Evolutionary conservation across 2,113 vertebrate genomes (phyloP).

Genomic region (Embiotoca jacksoni): DNA sequence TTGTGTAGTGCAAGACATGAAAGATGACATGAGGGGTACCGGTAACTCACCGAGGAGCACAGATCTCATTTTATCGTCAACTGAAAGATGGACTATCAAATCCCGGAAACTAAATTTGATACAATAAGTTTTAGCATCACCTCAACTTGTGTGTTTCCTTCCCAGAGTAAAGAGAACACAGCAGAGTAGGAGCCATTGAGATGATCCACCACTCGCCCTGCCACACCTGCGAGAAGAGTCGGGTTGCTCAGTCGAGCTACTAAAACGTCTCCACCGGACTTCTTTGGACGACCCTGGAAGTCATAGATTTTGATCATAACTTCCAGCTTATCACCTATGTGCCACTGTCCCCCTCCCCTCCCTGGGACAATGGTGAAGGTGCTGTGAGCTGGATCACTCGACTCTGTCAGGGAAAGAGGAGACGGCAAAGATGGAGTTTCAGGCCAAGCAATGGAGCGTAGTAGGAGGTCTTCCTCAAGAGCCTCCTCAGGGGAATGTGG

Average conservation of each 20-base stretch:
- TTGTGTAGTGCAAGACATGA: too few relatives aligned
- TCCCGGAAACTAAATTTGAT: too few relatives aligned
- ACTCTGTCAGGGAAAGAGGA: slow-evolving; percentile 79
- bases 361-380: slow-evolving; percentile 86
- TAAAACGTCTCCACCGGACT: slow-evolving; percentile 90
- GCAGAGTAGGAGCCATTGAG: slow-evolving; percentile 89
- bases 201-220: slow-evolving; percentile 88
- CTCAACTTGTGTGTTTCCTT: slow-evolving; percentile 87
- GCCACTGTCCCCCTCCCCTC: slow-evolving; percentile 66
- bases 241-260: slow-evolving; percentile 88
- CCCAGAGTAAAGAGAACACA: slow-evolving; percentile 90
- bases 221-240: slow-evolving; percentile 87
- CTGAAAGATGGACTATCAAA: too few relatives aligned
- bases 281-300: slow-evolving; percentile 88
- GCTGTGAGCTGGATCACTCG: slow-evolving; percentile 87
- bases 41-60: too few relatives aligned
- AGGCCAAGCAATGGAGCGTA: slow-evolving; percentile 86
- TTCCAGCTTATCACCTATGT: slow-evolving; percentile 87
- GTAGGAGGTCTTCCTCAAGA: slow-evolving; percentile 83
- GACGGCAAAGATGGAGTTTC: slow-evolving; percentile 58
- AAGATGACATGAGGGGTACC: too few relatives aligned
- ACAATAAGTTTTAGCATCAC: slow-evolving; percentile 64
- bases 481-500: slow-evolving; percentile 81
- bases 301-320: slow-evolving; percentile 87
- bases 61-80: too few relatives aligned